These are phyloP conservation scores for Actias luna DNA, from an alignment of 2,888 invertebrate species.

Conservation along the genomic window DNA sequence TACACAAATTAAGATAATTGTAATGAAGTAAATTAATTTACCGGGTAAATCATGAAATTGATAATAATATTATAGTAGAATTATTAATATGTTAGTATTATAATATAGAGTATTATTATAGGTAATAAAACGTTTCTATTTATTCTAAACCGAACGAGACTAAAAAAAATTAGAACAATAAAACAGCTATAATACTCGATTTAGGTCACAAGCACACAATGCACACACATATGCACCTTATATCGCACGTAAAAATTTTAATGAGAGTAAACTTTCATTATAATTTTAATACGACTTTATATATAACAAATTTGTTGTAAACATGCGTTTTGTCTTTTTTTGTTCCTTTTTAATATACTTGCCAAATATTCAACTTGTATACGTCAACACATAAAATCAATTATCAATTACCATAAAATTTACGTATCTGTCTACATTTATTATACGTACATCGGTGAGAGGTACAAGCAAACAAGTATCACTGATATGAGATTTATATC, in stretches of 20 bases:
- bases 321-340: not conserved
- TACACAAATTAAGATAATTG: conserved; percentile 1
- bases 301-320: not conserved
- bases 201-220: conserved; percentile 3
- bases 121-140: not conserved
- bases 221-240: not conserved
- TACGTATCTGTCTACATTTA: conserved; percentile 1
- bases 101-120: not conserved
- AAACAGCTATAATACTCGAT: not conserved
- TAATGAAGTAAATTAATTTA: not conserved
- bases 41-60: not conserved
- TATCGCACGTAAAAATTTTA: not conserved
- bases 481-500: conserved; percentile 18
- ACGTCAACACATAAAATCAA: not conserved
- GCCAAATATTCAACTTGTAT: conserved; percentile 9
- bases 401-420: conserved; percentile 12
- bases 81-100: not conserved
- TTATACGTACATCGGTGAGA: conserved; percentile 14
- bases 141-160: not conserved
- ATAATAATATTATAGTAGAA: not conserved
- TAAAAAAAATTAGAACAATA: conserved; percentile 3
- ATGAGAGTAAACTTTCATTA: conserved; percentile 3
- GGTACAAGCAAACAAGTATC: conserved; percentile 13
- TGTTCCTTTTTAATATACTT: not conserved
- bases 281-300: not conserved